phyloP scores from a whole-genome alignment of 2,888 invertebrate species.

The Steromphala cineraria region DNA sequence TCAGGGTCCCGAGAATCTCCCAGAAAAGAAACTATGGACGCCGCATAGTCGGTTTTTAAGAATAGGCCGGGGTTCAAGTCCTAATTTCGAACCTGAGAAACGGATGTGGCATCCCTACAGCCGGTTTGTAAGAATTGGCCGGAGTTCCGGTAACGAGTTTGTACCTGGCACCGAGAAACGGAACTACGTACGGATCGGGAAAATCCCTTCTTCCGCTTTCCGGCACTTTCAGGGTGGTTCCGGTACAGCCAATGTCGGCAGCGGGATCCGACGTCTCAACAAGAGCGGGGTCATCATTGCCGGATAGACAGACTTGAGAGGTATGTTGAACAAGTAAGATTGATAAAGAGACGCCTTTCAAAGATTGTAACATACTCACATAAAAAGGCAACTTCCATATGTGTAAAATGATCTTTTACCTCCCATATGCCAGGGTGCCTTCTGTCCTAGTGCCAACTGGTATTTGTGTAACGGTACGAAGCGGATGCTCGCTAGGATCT shows the following conservation, averaged over 20 bases:
- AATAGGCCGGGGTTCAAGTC: neutral
- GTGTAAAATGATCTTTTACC: too few relatives aligned
- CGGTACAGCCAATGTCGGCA: neutral
- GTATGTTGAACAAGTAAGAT: neutral
- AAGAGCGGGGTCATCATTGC: neutral
- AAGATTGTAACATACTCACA: too few relatives aligned
- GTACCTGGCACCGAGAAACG: neutral
- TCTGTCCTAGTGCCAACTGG: too few relatives aligned
- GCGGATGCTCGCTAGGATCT: too few relatives aligned
- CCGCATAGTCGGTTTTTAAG: neutral
- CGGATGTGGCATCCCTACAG: neutral
- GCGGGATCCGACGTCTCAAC: neutral
- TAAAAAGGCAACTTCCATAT: too few relatives aligned
- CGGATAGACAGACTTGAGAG: neutral
- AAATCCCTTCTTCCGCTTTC: slow-evolving; percentile 2
- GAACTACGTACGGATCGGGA: slow-evolving; percentile 4
- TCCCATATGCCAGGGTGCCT: too few relatives aligned
- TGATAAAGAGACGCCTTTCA: too few relatives aligned
- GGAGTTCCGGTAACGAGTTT: neutral
- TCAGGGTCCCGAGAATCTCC: neutral
- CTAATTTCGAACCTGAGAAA: neutral
- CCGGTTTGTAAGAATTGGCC: neutral
- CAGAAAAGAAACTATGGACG: neutral
- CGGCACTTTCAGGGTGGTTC: neutral
- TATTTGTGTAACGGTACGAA: too few relatives aligned